Evolutionary conservation across 1,140 invertebrate genomes (phyloP), one percentile per base, ranked within the genome.

Genomic region (Aradophagus sp.): DNA sequence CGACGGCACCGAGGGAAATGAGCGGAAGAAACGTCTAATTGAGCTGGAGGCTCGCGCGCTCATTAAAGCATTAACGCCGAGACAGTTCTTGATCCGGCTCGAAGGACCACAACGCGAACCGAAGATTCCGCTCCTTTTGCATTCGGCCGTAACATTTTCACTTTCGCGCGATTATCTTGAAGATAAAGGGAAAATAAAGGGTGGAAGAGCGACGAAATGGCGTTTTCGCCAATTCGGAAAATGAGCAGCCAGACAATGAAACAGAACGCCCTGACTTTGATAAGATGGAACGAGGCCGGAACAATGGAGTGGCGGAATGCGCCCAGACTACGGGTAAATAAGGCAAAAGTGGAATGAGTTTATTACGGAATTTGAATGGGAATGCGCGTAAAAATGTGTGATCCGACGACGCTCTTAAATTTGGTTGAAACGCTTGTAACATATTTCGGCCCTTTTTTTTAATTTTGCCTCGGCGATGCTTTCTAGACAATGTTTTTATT

Each of bases 371-470:
- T 58, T 58, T 32, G 44, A 56, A 48, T 27, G 65, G 39, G 44
- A 45, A 23, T 47, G 31, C 35, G 53, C 15, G 36, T 50, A 59
- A 70, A 65, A 76, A 61, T 52, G 41, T 61, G 66, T 72, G 50
- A 68, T 73, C 41, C 55, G 27, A 19, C 61, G 35, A 34, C 41
- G 41, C 42, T 48, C 42, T 58, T 62, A 47, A 71, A 66, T 61
- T 62, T 58, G 34, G 17, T 59, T 27, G 8, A 36, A 8, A 15
- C 12, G n/a, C 26, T 58, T 26, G 17, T 48, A 39, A 48, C 31
- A 38, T 44, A 41, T 26, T 2, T 34, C 17, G n/a, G 29, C 6
- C 17, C 1, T 52, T 5, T 48, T 36, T 50, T 66, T 66, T 66
- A 3, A 66, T 52, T 66, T 14, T 14, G 15, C 1, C 29, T 23